These are phyloP conservation scores for Geotrupes spiniger DNA, from an alignment of 2,888 invertebrate genomes.

Conservation along the genomic window DNA sequence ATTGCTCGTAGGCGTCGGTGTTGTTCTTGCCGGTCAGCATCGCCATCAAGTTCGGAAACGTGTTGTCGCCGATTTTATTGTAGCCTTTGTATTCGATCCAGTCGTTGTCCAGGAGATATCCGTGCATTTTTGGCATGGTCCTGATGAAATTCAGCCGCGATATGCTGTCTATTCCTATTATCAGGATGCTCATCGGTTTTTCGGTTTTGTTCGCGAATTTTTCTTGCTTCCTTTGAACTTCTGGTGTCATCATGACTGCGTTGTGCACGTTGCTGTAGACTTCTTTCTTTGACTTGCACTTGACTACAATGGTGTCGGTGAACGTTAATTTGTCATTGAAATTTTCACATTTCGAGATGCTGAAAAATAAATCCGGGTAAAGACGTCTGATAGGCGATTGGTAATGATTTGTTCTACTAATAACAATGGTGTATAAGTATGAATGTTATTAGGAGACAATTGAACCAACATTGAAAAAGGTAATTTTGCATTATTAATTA, in stretches of 20 bases:
- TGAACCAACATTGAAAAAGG: too few species aligned
- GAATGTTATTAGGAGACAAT: too few species aligned
- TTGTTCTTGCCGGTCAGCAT: constrained; percentile 65
- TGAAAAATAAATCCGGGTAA: constrained; percentile 40
- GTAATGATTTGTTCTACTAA: too few species aligned
- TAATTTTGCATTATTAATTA: too few species aligned
- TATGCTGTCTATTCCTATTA: constrained; percentile 83
- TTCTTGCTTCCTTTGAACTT: constrained; percentile 50
- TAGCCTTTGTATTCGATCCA: constrained; percentile 43
- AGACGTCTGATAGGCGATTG: too few species aligned
- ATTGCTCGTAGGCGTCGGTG: constrained; percentile 50
- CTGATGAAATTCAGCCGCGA: constrained; percentile 74
- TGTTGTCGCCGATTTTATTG: constrained; percentile 80
- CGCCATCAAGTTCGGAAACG: constrained; percentile 86
- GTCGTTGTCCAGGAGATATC: constrained; percentile 60
- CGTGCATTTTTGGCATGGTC: constrained; percentile 69
- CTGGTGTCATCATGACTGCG: constrained; percentile 51
- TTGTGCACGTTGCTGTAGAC: constrained; percentile 58
- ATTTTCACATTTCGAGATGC: constrained; percentile 51
- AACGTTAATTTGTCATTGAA: constrained; percentile 48
- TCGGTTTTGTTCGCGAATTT: background rate
- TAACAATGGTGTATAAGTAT: too few species aligned
- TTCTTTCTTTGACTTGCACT: constrained; percentile 44
- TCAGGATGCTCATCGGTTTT: constrained; percentile 61
- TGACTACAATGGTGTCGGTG: constrained; percentile 53